Percentiles rank a stretch among this genome's conserved stretches.
Evolutionary conservation across 2,888 invertebrate species (phyloP).

Genomic region (Eilema sororculum): DNA sequence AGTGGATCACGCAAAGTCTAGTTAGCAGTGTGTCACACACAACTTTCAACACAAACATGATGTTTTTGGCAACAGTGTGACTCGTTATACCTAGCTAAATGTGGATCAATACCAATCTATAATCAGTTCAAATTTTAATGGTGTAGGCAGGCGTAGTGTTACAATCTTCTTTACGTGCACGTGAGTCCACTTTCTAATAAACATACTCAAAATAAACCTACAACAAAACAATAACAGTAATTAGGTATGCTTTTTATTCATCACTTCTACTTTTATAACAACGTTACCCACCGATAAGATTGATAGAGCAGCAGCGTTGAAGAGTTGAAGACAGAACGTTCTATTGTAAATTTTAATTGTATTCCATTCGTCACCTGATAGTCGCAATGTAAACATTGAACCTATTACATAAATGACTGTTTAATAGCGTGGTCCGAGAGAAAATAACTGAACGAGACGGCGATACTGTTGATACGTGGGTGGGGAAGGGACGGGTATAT

Average conservation of each 20-base stretch:
- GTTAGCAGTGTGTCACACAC: background rate
- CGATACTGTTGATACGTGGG: slow-evolving; percentile 49
- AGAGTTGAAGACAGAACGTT: slow-evolving; percentile 37
- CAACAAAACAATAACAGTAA: background rate
- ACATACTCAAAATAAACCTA: background rate
- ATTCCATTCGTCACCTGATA: slow-evolving; percentile 63
- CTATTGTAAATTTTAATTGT: slow-evolving; percentile 51
- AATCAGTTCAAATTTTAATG: background rate
- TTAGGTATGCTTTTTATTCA: background rate
- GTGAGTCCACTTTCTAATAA: background rate
- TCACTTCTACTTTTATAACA: slow-evolving; percentile 6
- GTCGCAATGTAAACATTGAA: slow-evolving; percentile 79
- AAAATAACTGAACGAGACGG: slow-evolving; percentile 65
- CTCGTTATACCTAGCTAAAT: slow-evolving; percentile 12
- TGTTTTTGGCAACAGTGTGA: slow-evolving; percentile 5
- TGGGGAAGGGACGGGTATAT: slow-evolving; percentile 64
- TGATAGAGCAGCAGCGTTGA: slow-evolving; percentile 35
- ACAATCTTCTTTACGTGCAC: background rate
- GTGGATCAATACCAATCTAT: slow-evolving; percentile 21
- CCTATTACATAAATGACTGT: slow-evolving; percentile 73
- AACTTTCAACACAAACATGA: slow-evolving; percentile 1
- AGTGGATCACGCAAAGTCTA: background rate
- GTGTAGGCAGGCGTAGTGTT: background rate
- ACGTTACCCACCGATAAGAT: slow-evolving; percentile 48
- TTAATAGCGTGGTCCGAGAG: slow-evolving; percentile 56